Base-by-base conservation (phyloP, 2,888 invertebrate genomes). In the Emmelina monodactyla region DNA sequence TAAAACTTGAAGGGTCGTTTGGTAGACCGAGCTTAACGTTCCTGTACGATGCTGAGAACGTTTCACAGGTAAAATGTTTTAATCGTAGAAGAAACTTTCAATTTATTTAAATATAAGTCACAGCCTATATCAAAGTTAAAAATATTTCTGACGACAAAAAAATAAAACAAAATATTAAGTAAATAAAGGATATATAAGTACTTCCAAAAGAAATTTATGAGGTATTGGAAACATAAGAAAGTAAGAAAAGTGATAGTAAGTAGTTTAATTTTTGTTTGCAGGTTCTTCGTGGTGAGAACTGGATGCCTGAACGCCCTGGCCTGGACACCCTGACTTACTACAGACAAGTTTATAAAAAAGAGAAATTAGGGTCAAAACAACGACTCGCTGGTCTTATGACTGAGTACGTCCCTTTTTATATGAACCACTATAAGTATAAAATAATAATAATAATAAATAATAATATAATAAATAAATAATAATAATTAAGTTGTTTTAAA, bases 1-100 rank as follows among this genome's bases (percentile, higher is more conserved):
- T 58, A 1, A 57, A 44, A 39, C 31, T 69, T 1, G 51, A 60
- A 3, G 46, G 50, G 0, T 12, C 47, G 1, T 38, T 61, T 3
- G 58, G 61, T 2, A 41, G 22, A 10, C 39, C 41, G 0, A 37
- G 55, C 1, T 32, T 60, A 5, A 32, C 66, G 14, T 16, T 66
- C 1, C 16, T 70, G 2, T 51, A 38, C 33, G 69, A 71, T 28
- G 49, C 68, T 1, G 64, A 67, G 38, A 43, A 49, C 31, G 37
- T 44, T 11, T 54, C 54, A 19, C 42, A 53, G 19, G 68, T 65
- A 47, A n/a, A n/a, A n/a, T n/a, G n/a, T n/a, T n/a, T n/a, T n/a
- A n/a, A n/a, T n/a, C 47, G 43, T 44, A 16, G 19, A 19, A 19
- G 19, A 19, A 19, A 19, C n/a, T n/a, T n/a, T n/a, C n/a, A n/a